Evolutionary conservation across 2,888 invertebrate genomes (phyloP), one percentile per base, ranked within the genome.

Genomic region (Nemotelus pantherinus): DNA sequence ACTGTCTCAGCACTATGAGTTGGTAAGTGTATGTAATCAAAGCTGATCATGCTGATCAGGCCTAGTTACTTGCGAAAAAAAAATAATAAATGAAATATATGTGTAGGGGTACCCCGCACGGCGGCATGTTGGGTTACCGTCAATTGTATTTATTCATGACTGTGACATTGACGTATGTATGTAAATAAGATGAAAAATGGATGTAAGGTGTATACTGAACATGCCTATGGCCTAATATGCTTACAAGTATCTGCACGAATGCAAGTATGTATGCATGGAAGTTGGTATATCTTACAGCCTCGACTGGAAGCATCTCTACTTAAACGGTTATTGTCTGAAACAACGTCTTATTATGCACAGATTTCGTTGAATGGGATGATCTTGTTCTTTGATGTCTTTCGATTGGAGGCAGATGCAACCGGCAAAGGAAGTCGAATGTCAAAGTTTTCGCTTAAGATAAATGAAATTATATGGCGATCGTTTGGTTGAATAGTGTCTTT

Each of bases 111-210:
- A 25, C 25, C 25, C 25, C 25, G 25, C 25, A 25, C 25, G 25
- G 25, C 25, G 25, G 25, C 48, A 68, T 50, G 68, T 68, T 68
- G 41, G 68, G 68, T 48, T 25, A 5, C 48, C 39, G 41, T 41
- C 50, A 68, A 68, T 68, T 68, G 68, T 68, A 68, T 68, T 68
- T 68, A 68, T 44, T 68, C 68, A 68, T 68, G 68, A 68, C 68
- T 68, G 53, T 68, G 68, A 68, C 68, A 68, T 68, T 68, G 68
- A 68, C 25, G 25, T 25, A 25, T 53, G 53, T 68, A 68, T 53
- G 68, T 41, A 68, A 68, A 68, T 68, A 68, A 68, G 68, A 68
- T 68, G 68, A 9, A 41, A 68, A 68, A 68, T 39, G 48, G n/a
- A 53, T 48, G 68, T 68, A 68, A 68, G 68, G 68, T 68, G 68